Evolutionary conservation across 2,888 invertebrate genomes (phyloP).

Genomic region (Acanthosoma haemorrhoidale): DNA sequence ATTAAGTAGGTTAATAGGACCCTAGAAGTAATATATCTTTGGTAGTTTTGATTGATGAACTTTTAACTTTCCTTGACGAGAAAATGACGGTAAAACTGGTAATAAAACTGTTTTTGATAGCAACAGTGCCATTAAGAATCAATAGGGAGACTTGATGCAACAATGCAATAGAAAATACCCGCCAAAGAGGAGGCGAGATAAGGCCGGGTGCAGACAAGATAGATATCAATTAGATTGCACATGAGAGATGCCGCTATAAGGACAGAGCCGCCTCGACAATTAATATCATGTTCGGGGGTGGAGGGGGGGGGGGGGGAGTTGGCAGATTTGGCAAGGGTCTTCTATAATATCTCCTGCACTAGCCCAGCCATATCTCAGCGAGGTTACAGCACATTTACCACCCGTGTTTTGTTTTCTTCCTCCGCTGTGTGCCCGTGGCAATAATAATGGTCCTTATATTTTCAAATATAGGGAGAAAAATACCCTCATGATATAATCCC

Average conservation of each 20-base stretch:
- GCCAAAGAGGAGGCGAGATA: not conserved
- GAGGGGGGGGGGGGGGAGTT: not conserved
- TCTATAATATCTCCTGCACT: too few relatives aligned
- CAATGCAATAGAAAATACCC: not conserved
- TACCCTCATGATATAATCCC: too few relatives aligned
- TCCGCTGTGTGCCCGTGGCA: not conserved
- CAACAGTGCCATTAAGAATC: too few relatives aligned
- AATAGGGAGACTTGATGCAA: too few relatives aligned
- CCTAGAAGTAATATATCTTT: too few relatives aligned
- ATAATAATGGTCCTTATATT: too few relatives aligned
- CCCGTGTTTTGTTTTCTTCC: not conserved
- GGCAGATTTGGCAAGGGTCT: too few relatives aligned
- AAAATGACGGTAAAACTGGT: not conserved
- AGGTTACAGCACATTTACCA: not conserved
- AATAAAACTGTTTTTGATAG: too few relatives aligned
- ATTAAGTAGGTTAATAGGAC: too few relatives aligned
- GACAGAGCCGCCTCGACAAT: not conserved
- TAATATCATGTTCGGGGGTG: not conserved
- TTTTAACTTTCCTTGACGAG: too few relatives aligned
- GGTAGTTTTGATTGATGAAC: too few relatives aligned
- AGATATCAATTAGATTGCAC: not conserved
- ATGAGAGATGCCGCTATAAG: not conserved
- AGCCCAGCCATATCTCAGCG: not conserved
- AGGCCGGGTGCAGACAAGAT: not conserved
- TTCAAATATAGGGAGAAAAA: too few relatives aligned